A percentile compares a stretch with the other conserved stretches of the same genome.
phyloP scores from a whole-genome alignment of 2,113 vertebrate genomes.

The Bubo blakistoni region DNA sequence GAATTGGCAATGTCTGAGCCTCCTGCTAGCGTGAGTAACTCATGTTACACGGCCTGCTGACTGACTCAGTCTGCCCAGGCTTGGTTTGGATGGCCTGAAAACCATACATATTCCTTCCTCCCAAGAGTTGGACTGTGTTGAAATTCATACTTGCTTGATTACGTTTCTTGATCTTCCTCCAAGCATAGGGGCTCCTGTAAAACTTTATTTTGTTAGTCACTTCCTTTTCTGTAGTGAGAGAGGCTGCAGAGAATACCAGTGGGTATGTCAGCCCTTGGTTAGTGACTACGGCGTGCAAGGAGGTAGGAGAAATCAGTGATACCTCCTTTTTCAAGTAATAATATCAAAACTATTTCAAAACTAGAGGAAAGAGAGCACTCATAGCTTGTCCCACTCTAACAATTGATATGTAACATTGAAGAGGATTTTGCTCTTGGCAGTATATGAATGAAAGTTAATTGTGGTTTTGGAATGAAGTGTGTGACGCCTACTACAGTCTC shows the following conservation, averaged over 20 bases:
- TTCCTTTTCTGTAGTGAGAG: background rate
- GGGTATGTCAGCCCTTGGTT: background rate
- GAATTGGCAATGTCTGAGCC: background rate
- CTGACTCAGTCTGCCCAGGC: background rate
- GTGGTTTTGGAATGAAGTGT: conserved; percentile 3
- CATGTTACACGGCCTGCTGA: background rate
- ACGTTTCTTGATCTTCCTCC: background rate
- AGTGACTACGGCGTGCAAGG: background rate
- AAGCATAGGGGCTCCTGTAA: background rate
- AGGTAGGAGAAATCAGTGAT: background rate
- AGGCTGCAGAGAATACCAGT: background rate
- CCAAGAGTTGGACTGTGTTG: background rate
- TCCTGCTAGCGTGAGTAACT: background rate
- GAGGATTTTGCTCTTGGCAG: background rate
- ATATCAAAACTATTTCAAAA: background rate
- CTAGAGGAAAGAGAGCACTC: background rate
- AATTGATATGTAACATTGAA: background rate
- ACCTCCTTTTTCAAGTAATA: background rate
- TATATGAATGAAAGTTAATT: conserved; percentile 27
- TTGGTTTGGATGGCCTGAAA: background rate
- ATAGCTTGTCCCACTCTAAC: background rate
- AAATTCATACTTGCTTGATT: background rate
- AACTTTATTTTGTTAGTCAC: background rate
- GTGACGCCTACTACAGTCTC: conserved; percentile 1
- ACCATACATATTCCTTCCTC: background rate